Base-by-base conservation (phyloP, 1,140 invertebrate genomes). In the Listronotus oregonensis region DNA sequence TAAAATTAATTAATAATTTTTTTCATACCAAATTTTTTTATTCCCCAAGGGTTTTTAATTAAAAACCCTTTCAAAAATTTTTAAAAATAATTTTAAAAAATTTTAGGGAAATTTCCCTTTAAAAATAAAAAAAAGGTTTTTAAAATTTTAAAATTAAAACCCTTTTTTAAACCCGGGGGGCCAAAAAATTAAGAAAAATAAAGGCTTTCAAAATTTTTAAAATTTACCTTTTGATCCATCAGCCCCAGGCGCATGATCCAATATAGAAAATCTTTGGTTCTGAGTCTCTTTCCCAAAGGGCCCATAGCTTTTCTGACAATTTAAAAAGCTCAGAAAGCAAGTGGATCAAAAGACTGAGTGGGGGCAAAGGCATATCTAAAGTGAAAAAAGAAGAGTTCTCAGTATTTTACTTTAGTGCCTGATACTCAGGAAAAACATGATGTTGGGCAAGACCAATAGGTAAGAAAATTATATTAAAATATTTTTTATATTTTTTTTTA, bases 201-300 rank as follows among this genome's bases (percentile, higher is more conserved):
- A 52, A 76, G 85, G 31, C 81, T 78, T n/a, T 77, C 96, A 18
- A n/a, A n/a, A n/a, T n/a, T 81, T 86, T 10, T 80, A 88, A 64
- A 95, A 98, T 75, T 76, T 97, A 6, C 85, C 89, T 4, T 80
- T 98, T 66, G 77, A 85, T 47, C 86, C 86, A 18, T 85, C 87
- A 46, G 93, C 91, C 46, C 96, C 96, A 2, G 96, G 96, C 49
- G 96, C 52, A 94, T 95, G 91, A 86, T 91, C 34, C 84, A 87
- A 50, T 98, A 94, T 79, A 82, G 95, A 49, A 85, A 88, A 68
- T 89, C 93, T 0, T 79, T 97, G 5, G 89, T 89, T 4, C 77
- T 93, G 0, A 90, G 94, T 75, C 87, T 98, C 67, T 96, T 98
- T 80, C 96, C 94, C 79, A 96, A 94, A 81, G 92, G 91, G 63